phyloP scores from a whole-genome alignment of 2,888 invertebrate species.

The Tanypteryx hageni region DNA sequence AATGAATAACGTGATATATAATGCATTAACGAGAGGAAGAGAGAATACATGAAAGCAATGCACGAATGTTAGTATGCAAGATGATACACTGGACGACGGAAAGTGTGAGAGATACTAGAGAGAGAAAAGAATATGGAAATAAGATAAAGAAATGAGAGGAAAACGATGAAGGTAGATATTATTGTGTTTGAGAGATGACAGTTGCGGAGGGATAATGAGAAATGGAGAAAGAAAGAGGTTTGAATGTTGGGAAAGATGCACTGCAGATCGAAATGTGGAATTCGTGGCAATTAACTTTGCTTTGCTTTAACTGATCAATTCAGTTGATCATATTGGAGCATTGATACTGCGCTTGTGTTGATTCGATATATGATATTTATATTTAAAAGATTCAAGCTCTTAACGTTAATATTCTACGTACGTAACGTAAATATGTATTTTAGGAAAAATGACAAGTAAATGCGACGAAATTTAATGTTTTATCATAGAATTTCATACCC shows the following conservation, averaged over 20 bases:
- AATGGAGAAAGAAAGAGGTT: neutral
- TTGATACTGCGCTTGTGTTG: no score
- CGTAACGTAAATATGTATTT: no score
- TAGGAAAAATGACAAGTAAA: no score
- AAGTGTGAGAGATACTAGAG: neutral
- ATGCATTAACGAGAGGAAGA: neutral
- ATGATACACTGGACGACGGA: neutral
- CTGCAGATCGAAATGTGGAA: no score
- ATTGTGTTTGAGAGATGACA: neutral
- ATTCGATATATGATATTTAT: no score
- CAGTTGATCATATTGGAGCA: no score
- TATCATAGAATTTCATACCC: no score
- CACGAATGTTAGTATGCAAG: neutral
- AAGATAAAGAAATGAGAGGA: neutral
- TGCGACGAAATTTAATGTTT: no score
- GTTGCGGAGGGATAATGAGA: neutral
- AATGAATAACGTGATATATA: neutral
- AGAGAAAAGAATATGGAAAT: neutral
- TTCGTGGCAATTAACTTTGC: no score
- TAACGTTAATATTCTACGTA: no score
- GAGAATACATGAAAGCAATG: neutral
- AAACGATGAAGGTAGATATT: neutral
- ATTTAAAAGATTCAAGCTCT: no score
- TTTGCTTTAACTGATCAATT: no score
- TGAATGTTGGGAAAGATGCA: neutral